phyloP scores from a whole-genome alignment of 2,888 invertebrate species.

The Melieria omissa region DNA sequence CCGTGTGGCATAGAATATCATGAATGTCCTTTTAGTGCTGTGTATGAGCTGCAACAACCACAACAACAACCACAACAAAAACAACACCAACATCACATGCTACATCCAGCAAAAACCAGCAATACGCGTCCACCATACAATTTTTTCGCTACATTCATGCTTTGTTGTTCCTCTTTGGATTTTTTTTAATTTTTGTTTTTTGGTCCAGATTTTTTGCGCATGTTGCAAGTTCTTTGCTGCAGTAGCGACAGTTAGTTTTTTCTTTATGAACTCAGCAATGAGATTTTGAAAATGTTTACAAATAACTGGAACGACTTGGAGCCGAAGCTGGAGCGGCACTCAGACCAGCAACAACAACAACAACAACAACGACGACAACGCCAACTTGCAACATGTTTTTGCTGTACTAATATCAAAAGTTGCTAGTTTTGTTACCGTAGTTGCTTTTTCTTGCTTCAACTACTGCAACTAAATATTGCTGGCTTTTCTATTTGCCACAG shows the following conservation, averaged over 20 bases:
- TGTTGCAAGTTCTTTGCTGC: constrained; percentile 9
- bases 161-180: constrained; percentile 3
- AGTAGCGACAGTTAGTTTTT: constrained; percentile 1
- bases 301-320: constrained; percentile 32
- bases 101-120: not conserved
- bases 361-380: no score
- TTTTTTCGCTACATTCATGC: constrained; percentile 3
- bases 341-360: no score
- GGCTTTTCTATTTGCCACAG: constrained; percentile 25
- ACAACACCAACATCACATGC: not conserved
- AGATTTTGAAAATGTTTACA: constrained; percentile 44
- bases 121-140: not conserved
- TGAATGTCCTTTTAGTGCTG: constrained; percentile 21
- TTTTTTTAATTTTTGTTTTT: constrained; percentile 2
- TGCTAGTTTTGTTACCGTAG: not conserved
- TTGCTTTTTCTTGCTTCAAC: not conserved
- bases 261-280: constrained; percentile 41
- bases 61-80: no score
- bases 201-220: not conserved
- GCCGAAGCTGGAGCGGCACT: no score
- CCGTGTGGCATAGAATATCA: not conserved
- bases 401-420: constrained; percentile 7
- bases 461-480: not conserved
- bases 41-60: not conserved
- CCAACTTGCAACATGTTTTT: not conserved